Percentiles rank a stretch among this genome's conserved stretches.
Conservation (phyloP, 2,797 vertebrate genomes). For the Pelodytes ibericus region DNA sequence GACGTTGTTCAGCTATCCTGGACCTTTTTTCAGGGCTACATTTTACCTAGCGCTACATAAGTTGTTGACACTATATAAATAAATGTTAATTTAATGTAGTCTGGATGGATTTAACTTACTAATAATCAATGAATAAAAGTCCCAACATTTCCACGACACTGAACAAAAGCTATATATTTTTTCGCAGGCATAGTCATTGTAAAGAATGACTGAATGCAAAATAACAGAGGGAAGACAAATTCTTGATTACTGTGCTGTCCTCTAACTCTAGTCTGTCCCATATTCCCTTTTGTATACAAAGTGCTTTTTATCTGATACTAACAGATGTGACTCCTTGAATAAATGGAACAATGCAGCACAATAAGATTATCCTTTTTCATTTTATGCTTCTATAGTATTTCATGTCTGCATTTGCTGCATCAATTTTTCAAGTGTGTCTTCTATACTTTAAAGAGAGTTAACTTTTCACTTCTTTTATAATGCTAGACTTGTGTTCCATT, state of each 20-base stretch:
- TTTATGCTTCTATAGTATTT: slow-evolving; percentile 29
- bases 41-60: too few species aligned
- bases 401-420: too few species aligned
- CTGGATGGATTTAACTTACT: too few species aligned
- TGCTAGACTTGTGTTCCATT: too few species aligned
- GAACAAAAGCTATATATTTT: slow-evolving; percentile 11
- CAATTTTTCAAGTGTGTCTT: not conserved
- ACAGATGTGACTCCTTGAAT: slow-evolving; percentile 40
- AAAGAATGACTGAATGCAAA: not conserved
- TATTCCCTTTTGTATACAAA: slow-evolving; percentile 42
- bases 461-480: too few species aligned
- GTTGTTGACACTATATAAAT: too few species aligned
- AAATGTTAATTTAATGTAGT: too few species aligned
- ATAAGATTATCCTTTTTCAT: slow-evolving; percentile 27
- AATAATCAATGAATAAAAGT: too few species aligned
- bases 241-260: not conserved
- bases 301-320: slow-evolving; percentile 34
- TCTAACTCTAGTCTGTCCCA: slow-evolving; percentile 1
- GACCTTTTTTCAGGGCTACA: too few species aligned
- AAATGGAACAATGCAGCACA: slow-evolving; percentile 21
- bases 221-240: slow-evolving; percentile 17
- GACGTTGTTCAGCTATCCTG: too few species aligned
- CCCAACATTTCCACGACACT: too few species aligned
- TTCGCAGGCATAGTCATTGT: slow-evolving; percentile 3
- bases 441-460: not conserved